phyloP scores from a whole-genome alignment of 2,888 invertebrate species.

The Rhagonycha lutea region DNA sequence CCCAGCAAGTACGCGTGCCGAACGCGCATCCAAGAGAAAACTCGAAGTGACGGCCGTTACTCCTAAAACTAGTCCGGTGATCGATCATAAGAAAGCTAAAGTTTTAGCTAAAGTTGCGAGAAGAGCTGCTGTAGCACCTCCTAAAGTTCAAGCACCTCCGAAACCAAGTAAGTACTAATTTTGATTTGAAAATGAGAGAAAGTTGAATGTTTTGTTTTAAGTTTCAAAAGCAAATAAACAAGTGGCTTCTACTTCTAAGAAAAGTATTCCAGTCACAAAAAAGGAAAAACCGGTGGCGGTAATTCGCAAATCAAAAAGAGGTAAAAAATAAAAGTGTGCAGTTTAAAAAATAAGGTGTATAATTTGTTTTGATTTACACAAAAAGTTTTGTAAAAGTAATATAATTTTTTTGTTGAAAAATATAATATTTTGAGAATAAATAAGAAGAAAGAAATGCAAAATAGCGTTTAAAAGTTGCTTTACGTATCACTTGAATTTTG shows the following conservation, averaged over 20 bases:
- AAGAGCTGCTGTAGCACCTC: conserved; percentile 39
- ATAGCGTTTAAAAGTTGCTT: conserved; percentile 2
- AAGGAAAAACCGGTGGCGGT: neutral
- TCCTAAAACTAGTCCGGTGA: conserved; percentile 44
- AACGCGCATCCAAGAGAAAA: conserved; percentile 43
- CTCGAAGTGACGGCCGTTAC: conserved; percentile 22
- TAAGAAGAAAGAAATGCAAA: neutral
- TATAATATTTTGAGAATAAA: neutral
- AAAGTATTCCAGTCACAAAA: conserved; percentile 17
- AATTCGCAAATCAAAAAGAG: conserved; percentile 34
- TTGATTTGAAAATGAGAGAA: neutral
- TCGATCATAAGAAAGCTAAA: conserved; percentile 54
- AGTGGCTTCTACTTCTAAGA: conserved; percentile 20
- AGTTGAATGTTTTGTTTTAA: conserved; percentile 1
- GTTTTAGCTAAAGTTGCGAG: conserved; percentile 53
- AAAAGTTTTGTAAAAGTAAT: neutral
- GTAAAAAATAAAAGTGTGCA: conserved; percentile 32
- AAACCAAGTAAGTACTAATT: conserved; percentile 21
- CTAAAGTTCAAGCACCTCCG: conserved; percentile 18
- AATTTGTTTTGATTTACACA: neutral
- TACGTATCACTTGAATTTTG: conserved; percentile 4
- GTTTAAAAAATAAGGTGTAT: conserved; percentile 1
- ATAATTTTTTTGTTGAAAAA: neutral
- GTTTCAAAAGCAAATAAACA: conserved; percentile 31
- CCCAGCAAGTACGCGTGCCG: conserved; percentile 39